Evolutionary conservation across 1,140 invertebrate species (phyloP), one percentile per base, ranked within the genome.

Genomic region (Xylocopa sonorina): DNA sequence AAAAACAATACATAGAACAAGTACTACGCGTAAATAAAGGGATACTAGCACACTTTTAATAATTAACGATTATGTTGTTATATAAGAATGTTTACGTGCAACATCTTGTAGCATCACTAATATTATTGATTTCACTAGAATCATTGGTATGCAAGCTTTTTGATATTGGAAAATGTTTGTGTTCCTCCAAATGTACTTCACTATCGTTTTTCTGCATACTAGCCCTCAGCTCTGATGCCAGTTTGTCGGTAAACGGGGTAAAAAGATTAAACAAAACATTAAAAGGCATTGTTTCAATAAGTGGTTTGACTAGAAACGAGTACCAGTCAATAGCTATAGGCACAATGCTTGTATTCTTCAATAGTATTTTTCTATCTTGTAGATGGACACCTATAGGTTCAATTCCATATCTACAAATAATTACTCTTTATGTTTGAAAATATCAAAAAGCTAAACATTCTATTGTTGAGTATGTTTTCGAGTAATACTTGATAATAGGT

Each of bases 401-500:
- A 27, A 24, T 32, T 18, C 82, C 77, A 60, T 85, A 88, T 57
- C 88, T 89, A 32, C 7, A 78, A 75, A 21, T 4, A 34, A 16
- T 57, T 41, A 41, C 21, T 21, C 1, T 9, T 63, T 14, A n/a
- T n/a, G n/a, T 27, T 29, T 29, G 0, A 27, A 55, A 41, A 27
- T 14, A 0, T 10, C 32, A 5, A 55, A 5, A 55, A 32, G 24
- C 5, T 18, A 16, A 18, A 48, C 9, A 32, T 66, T 38, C 32
- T 55, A 18, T 14, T 57, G 16, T 14, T 18, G 1, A 18, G 76
- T 73, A 53, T 14, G 29, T 14, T 38, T 27, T 38, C 24, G 14
- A 21, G 34, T 38, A n/a, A 5, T 51, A 90, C 89, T 89, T 91
- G 21, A 91, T 57, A 16, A 82, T 86, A 2, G 89, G 84, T 58